phyloP scores from a whole-genome alignment of 2,888 invertebrate genomes.

The Sphinx pinastri region DNA sequence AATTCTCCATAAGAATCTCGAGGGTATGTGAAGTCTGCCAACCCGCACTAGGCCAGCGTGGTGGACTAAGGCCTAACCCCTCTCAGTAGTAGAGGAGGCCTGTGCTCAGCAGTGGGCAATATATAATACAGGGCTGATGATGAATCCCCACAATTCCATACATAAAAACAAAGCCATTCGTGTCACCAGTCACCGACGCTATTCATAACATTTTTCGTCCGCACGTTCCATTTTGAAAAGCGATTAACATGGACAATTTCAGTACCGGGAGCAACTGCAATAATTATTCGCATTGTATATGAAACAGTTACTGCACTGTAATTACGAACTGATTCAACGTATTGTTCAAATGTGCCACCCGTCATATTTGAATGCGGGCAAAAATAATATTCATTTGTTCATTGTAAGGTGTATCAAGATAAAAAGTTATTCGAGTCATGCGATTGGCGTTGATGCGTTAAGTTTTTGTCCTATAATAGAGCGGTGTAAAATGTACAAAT shows the following conservation, averaged over 20 bases:
- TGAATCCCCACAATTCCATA: not conserved
- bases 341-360: slow-evolving; percentile 76
- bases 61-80: no score
- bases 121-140: no score
- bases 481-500: no score
- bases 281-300: slow-evolving; percentile 79
- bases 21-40: no score
- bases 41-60: no score
- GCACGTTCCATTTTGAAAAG: slow-evolving; percentile 53
- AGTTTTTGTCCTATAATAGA: not conserved
- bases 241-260: slow-evolving; percentile 73
- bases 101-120: no score
- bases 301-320: slow-evolving; percentile 74
- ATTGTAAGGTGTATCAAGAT: slow-evolving; percentile 14
- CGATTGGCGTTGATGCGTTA: slow-evolving; percentile 4
- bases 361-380: slow-evolving; percentile 42
- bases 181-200: slow-evolving; percentile 29
- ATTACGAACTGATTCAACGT: slow-evolving; percentile 74
- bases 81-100: no score
- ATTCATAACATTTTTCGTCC: slow-evolving; percentile 56
- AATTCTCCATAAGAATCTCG: no score
- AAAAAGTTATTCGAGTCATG: not conserved
- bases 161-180: slow-evolving; percentile 11
- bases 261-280: slow-evolving; percentile 68
- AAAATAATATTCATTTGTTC: slow-evolving; percentile 37